These are phyloP conservation scores for Clarias magur DNA, from an alignment of 2,113 vertebrate genomes.

Conservation along the genomic window DNA sequence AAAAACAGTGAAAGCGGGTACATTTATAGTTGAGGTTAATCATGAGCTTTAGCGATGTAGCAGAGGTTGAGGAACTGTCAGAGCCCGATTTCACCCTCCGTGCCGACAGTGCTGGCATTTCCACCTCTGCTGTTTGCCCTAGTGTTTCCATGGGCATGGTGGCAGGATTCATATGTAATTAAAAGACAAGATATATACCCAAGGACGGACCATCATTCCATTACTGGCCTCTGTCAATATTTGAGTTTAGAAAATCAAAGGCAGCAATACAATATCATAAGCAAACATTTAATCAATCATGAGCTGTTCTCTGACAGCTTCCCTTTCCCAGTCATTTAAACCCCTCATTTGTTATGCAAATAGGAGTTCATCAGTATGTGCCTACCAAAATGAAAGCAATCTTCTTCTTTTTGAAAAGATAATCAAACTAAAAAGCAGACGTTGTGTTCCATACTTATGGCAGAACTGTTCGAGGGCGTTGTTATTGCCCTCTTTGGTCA, in stretches of 20 bases:
- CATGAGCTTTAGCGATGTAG: neutral
- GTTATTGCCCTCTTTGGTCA: slow-evolving; percentile 23
- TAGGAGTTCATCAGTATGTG: slow-evolving; percentile 31
- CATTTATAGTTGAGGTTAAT: neutral
- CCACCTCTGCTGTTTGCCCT: neutral
- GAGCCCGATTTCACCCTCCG: neutral
- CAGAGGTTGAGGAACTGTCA: neutral
- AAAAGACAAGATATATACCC: neutral
- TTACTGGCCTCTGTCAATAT: slow-evolving; percentile 47
- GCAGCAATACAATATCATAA: slow-evolving; percentile 36
- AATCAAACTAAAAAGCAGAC: slow-evolving; percentile 7
- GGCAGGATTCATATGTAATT: neutral
- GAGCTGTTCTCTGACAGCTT: slow-evolving; percentile 15
- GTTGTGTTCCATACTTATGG: neutral
- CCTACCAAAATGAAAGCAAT: slow-evolving; percentile 25
- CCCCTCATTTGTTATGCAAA: slow-evolving; percentile 49
- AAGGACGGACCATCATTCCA: slow-evolving; percentile 3
- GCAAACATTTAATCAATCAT: slow-evolving; percentile 40
- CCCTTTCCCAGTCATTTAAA: slow-evolving; percentile 36
- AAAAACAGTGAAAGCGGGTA: neutral
- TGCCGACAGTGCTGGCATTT: neutral
- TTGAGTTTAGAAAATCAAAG: slow-evolving; percentile 38
- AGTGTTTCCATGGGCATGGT: neutral
- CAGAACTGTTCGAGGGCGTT: neutral
- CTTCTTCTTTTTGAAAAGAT: slow-evolving; percentile 16